Evolutionary conservation across 2,113 vertebrate genomes (phyloP), one percentile per base, ranked within the genome.

Genomic region (Chascanopsetta lugubris): DNA sequence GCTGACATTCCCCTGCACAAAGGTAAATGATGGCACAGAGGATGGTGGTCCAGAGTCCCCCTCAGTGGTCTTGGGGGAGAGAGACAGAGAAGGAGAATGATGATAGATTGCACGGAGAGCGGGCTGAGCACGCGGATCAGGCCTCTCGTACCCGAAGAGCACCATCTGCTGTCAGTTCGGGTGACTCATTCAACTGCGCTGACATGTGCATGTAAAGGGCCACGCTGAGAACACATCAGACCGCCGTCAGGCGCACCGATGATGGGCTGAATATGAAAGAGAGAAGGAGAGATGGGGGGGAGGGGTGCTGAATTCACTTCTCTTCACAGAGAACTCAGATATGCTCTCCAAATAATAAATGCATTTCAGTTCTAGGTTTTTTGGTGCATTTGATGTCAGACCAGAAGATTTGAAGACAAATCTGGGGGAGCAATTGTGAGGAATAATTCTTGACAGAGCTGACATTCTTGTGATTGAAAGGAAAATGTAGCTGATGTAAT

Each of bases 121-220:
- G 64, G 68, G 78, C 79, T 80, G 79, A 75, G 75, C 36, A 55
- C 69, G 80, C 34, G 51, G 64, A 82, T 74, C 74, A 58, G 75
- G 78, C 77, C 77, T 85, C 85, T 85, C 49, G 22, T 89, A 88
- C 92, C 88, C 87, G 72, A 87, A 94, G 89, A 93, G 92, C 92
- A 92, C 93, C 93, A 93, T 91, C 93, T 93, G 87, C 91, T 93
- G 93, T 90, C 88, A 87, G 90, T 71, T 89, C 47, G 20, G 73
- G 84, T 83, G 72, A 92, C 84, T 92, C 69, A 87, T 86, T 88
- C 84, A 64, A 64, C 72, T 54, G 72, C 57, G 45, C 69, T 70
- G 84, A 87, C 83, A 69, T 69, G 80, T 43, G 69, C 78, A 75
- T 74, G 76, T 65, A 75, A 82, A 77, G 74, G 75, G 71, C 79